Percentiles rank a stretch among this genome's conserved stretches.
These are phyloP conservation scores for Nomada goodeniana DNA, from an alignment of 2,888 invertebrate species.

Conservation along the genomic window DNA sequence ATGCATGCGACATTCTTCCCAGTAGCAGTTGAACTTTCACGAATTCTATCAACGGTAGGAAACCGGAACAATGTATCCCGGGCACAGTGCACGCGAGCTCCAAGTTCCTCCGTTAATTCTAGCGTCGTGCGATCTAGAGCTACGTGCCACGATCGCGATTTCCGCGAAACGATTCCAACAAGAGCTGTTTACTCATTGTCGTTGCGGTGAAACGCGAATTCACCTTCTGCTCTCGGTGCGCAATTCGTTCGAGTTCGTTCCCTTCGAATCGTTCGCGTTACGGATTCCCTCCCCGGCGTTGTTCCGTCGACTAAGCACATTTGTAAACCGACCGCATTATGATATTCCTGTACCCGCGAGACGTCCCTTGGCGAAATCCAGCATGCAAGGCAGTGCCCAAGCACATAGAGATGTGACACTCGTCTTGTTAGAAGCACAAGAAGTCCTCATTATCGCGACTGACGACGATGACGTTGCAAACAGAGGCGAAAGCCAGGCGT, in stretches of 20 bases:
- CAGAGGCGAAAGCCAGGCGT: conserved; percentile 30
- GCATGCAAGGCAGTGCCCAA: neutral
- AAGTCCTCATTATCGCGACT: conserved; percentile 76
- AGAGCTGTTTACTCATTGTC: conserved; percentile 35
- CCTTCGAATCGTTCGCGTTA: conserved; percentile 42
- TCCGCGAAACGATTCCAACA: conserved; percentile 29
- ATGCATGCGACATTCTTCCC: neutral
- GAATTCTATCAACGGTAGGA: neutral
- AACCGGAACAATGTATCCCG: neutral
- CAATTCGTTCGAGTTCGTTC: conserved; percentile 27
- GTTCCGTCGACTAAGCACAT: conserved; percentile 67
- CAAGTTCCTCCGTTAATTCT: conserved; percentile 39
- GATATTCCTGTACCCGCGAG: conserved; percentile 57
- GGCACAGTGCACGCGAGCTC: conserved; percentile 20
- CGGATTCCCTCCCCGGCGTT: conserved; percentile 43
- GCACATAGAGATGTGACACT: conserved; percentile 68
- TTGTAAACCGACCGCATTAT: conserved; percentile 65
- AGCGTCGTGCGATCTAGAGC: conserved; percentile 19
- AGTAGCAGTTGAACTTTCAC: conserved; percentile 8
- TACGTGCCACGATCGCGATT: conserved; percentile 49
- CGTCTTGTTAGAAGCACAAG: conserved; percentile 76
- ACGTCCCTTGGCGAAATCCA: conserved; percentile 27
- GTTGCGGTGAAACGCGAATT: conserved; percentile 2
- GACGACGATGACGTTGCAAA: conserved; percentile 74
- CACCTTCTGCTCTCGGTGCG: conserved; percentile 14